Evolutionary conservation across 2,888 invertebrate genomes (phyloP), one percentile per base, ranked within the genome.

Genomic region (Axea sp.): DNA sequence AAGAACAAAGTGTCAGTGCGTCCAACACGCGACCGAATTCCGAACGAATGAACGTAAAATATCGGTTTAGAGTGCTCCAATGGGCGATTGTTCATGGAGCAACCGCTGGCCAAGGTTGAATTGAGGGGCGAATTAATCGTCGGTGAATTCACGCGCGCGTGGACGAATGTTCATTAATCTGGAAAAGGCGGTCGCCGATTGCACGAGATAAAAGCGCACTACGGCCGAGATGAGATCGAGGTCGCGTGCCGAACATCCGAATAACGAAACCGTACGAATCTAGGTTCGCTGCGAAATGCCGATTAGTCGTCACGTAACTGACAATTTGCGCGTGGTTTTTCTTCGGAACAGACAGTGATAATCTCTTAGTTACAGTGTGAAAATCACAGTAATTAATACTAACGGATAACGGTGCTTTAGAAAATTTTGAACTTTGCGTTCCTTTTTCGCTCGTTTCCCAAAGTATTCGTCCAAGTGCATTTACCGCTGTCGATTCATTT

Each of bases 201-300:
- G 45, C 73, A 71, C 77, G 78, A 79, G 75, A 55, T 75, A 60
- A 80, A 59, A 76, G 77, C 76, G 78, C 77, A 79, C 76, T 73
- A 79, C 75, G 79, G 77, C 77, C 79, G 78, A 81, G 77, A 73
- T 77, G 62, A 74, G 78, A 80, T 81, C 77, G 79, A 76, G 81
- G 79, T 67, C 80, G 79, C 33, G 75, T 67, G 76, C 41, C 59
- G 17, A 71, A 71, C 62, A 72, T 64, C 49, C 35, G 30, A 49
- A 57, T 31, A 64, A 39, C 64, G 39, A 62, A 64, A 57, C 35
- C 31, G 37, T 41, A 72, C 57, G 55, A 72, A 72, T 72, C 64
- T 64, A 47, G 64, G 57, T 57, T 64, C 39, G 30, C 15, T 5
- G 53, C 22, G 24, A 53, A 69, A 60, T 51, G 51, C 33, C 51